These are phyloP conservation scores for Mesochorus sp. DNA, from an alignment of 2,888 invertebrate genomes.

Conservation along the genomic window DNA sequence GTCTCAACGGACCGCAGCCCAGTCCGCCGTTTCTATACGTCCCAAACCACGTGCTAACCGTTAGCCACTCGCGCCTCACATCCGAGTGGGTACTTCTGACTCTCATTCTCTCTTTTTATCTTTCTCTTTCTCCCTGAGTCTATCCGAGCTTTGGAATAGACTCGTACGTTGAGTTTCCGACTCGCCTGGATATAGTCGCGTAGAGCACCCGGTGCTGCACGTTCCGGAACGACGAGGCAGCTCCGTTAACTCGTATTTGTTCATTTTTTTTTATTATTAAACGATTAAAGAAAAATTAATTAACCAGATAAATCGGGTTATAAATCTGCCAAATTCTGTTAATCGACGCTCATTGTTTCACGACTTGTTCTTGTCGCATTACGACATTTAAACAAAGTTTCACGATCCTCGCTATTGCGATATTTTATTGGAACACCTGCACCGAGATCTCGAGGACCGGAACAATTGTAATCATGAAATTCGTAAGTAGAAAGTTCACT, in stretches of 20 bases:
- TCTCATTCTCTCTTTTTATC: conserved; percentile 39
- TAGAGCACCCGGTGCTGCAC: conserved; percentile 57
- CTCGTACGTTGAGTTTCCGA: conserved; percentile 40
- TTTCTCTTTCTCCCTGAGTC: neutral
- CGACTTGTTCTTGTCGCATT: neutral
- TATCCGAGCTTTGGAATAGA: conserved; percentile 9
- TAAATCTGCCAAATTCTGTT: neutral
- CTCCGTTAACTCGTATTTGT: conserved; percentile 18
- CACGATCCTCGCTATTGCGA: neutral
- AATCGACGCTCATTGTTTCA: neutral
- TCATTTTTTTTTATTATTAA: neutral
- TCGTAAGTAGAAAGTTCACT: conserved; percentile 49
- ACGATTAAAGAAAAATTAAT: neutral
- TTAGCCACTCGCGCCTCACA: conserved; percentile 43
- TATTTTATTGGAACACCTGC: neutral
- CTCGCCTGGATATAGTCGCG: conserved; percentile 53
- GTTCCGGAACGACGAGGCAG: conserved; percentile 56
- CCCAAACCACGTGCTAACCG: conserved; percentile 57
- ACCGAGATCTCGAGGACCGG: neutral
- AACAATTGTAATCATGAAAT: conserved; percentile 50
- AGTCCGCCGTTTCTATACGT: conserved; percentile 56
- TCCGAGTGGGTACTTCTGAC: conserved; percentile 30
- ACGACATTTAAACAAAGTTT: conserved; percentile 14
- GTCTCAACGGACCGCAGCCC: conserved; percentile 69
- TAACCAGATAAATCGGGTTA: neutral